Base-by-base conservation (phyloP, 1,140 invertebrate species). In the Drosophila ohnishii region DNA sequence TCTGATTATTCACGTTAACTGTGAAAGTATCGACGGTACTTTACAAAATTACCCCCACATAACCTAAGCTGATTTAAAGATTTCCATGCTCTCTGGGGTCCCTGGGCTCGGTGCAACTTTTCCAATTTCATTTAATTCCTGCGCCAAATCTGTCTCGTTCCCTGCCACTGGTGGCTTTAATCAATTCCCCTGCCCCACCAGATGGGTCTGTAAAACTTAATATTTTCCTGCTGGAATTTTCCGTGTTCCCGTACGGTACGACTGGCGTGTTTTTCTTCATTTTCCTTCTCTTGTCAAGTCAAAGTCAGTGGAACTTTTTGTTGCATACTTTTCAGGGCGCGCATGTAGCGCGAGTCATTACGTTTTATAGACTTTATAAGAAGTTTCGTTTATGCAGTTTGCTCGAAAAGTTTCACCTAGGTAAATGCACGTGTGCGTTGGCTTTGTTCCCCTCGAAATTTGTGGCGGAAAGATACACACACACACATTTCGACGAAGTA, bases 321-420 rank as follows among this genome's bases (percentile, higher is more conserved):
- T 86, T 85, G 83, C 83, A 86, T 86, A 86, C 75, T 78, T 86
- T 76, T 75, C 69, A 62, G 66, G 67, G 79, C 34, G 78, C 75
- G 63, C 83, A 77, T 88, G 83, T 87, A 87, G 84, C 83, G 66
- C 83, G 76, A 87, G 83, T 87, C 84, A 88, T 87, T 87, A 87
- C 83, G 67, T 87, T 87, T 87, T 87, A 87, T 87, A 88, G 83
- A 87, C 83, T 87, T 86, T 86, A 80, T 88, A 87, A 88, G 83
- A 87, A 87, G 64, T 87, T 87, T 73, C 75, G 64, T 55, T 75
- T 78, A 87, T 87, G 84, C 83, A 87, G 80, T 83, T 88, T 67
- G 84, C 67, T 77, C 62, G 25, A 56, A 83, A 87, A 87, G 40
- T 87, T 87, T 69, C 58, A 65, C 69, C 65, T 67, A 66, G 65